Evolutionary conservation across 2,797 vertebrate species (phyloP).

Genomic region (Takifugu ocellatus): DNA sequence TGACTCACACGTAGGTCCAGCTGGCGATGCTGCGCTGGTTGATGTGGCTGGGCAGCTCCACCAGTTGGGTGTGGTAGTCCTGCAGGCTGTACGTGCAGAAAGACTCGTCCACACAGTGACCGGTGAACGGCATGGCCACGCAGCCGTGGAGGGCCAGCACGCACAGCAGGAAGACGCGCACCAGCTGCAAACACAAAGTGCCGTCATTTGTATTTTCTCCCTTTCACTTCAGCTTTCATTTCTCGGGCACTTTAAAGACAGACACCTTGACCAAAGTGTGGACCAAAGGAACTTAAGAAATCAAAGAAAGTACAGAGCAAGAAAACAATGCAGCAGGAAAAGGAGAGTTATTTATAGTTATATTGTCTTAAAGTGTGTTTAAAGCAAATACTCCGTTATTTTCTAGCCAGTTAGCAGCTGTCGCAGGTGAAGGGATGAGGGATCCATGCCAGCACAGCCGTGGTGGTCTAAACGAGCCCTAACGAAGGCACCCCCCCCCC

Average conservation of each 20-base stretch:
- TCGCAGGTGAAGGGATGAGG: no score
- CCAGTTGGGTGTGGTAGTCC: constrained; percentile 68
- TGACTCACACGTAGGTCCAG: constrained; percentile 77
- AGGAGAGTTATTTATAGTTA: no score
- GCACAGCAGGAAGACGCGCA: constrained; percentile 53
- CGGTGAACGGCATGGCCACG: constrained; percentile 50
- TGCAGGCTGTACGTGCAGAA: constrained; percentile 66
- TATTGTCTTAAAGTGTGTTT: no score
- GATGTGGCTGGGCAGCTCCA: constrained; percentile 66
- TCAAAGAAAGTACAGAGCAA: neutral
- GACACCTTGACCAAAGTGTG: neutral
- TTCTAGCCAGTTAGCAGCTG: no score
- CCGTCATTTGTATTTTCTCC: neutral
- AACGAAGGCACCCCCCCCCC: no score
- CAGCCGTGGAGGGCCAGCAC: constrained; percentile 57
- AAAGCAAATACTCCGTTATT: no score
- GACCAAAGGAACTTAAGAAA: neutral
- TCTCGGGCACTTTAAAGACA: neutral
- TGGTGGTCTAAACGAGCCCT: no score
- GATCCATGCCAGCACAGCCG: no score
- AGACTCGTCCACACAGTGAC: constrained; percentile 69
- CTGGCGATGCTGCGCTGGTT: constrained; percentile 77
- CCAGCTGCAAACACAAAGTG: constrained; percentile 37
- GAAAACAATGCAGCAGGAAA: no score
- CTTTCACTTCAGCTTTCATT: neutral